Evolutionary conservation across 2,797 vertebrate genomes (phyloP), one percentile per base, ranked within the genome.

Genomic region (Gymnocypris eckloni): DNA sequence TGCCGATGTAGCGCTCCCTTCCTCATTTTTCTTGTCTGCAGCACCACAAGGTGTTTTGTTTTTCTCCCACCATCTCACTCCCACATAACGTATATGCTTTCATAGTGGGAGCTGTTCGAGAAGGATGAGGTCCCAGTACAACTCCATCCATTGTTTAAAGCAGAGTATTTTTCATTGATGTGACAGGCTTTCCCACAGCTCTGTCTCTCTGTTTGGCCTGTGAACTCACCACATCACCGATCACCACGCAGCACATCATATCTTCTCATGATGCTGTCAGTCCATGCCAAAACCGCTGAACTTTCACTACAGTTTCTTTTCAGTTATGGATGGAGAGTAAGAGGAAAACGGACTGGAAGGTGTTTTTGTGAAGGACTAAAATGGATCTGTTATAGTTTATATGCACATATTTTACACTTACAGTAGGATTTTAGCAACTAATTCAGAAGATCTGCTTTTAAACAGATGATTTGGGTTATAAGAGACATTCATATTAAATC

Each of bases 11-110:
- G 39, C 45, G 54, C 80, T 72, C 82, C 43, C 73, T 87, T 82
- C 89, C 85, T 89, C 50, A 88, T 91, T 83, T 84, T 70, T 87
- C 88, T 86, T 89, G 70, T 73, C 87, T 79, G 48, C 79, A 71
- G 85, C 50, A 86, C 86, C 89, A 88, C 84, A 84, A 87, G 64
- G 80, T 89, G 79, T 87, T 90, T 90, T 85, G 82, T 80, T 88
- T 84, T 86, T 79, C 84, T 86, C 81, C 81, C 81, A 73, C 69
- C 43, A 45, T 48, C 82, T 52, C 33, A 73, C 79, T 75, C 64
- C 67, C 85, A 85, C 72, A 67, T 78, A 80, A 84, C 78, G 52
- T 84, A 33, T 85, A 86, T 82, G 69, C 45, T 66, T 85, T 78
- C 80, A 85, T 45, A 80, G 69, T 79, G 81, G n/a, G 43, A 77